Percentiles rank a stretch among this genome's conserved stretches.
Conservation (phyloP, 2,797 vertebrate genomes). For the Intellagama lesueurii region DNA sequence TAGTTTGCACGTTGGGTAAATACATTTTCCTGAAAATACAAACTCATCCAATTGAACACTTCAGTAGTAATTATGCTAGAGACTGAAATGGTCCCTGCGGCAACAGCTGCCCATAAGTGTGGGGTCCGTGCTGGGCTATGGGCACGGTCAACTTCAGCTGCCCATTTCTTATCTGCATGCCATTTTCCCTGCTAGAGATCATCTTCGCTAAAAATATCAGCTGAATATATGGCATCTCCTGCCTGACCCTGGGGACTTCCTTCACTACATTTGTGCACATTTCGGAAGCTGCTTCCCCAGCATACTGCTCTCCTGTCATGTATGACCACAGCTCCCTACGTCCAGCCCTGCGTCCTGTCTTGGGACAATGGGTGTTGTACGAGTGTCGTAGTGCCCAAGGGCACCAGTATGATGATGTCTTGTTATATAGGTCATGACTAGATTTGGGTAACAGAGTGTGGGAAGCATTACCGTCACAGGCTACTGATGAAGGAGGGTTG, state of each 20-base stretch:
- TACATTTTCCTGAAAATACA: neutral
- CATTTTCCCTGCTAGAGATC: neutral
- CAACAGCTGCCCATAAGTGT: neutral
- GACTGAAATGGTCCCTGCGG: neutral
- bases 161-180: neutral
- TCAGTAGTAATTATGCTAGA: neutral
- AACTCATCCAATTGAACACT: neutral
- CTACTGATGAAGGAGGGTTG: neutral
- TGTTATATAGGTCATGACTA: neutral
- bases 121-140: neutral
- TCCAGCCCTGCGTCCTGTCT: neutral
- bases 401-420: neutral
- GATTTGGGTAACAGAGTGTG: neutral
- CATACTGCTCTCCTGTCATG: neutral
- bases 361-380: no score
- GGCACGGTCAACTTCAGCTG: neutral
- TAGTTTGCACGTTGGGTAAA: neutral
- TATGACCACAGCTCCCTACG: neutral
- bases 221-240: no score
- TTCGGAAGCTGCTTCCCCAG: neutral
- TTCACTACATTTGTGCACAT: neutral
- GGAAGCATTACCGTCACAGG: neutral
- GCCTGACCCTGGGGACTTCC: no score
- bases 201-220: no score
- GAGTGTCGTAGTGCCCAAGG: no score